A percentile compares a stretch with the other conserved stretches of the same genome.
Conservation (phyloP, 1,140 invertebrate genomes). For the Halotydeus destructor region DNA sequence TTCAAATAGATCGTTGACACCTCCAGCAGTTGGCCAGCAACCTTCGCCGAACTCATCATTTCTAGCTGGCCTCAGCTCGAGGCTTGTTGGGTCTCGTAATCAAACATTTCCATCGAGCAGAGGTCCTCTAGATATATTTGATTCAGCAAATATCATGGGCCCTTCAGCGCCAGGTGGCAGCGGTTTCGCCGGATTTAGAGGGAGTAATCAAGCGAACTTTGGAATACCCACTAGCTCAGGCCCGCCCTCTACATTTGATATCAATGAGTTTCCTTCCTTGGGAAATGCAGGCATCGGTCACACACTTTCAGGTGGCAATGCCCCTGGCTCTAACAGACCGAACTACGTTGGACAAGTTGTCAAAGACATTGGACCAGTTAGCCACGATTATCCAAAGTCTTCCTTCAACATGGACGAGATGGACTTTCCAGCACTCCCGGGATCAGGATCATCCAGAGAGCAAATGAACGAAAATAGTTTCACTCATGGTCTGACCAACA, state of each 20-base stretch:
- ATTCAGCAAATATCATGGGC: neutral
- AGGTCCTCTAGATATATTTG: neutral
- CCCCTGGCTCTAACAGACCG: slow-evolving; percentile 4
- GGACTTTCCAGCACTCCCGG: slow-evolving; percentile 90
- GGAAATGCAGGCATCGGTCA: neutral
- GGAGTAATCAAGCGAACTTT: neutral
- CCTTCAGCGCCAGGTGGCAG: neutral
- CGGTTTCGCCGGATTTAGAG: neutral
- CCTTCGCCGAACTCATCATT: slow-evolving; percentile 11
- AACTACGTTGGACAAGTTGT: slow-evolving; percentile 67
- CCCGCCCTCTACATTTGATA: slow-evolving; percentile 11
- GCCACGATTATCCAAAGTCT: no score
- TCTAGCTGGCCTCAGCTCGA: slow-evolving; percentile 1
- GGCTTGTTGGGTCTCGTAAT: neutral
- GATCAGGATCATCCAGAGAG: slow-evolving; percentile 23
- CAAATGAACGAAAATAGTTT: neutral
- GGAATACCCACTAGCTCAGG: neutral
- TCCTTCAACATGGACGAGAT: slow-evolving; percentile 94
- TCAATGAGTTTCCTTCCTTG: slow-evolving; percentile 15
- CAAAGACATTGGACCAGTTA: slow-evolving; percentile 68
- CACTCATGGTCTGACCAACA: neutral
- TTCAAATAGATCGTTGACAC: neutral
- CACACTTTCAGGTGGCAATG: neutral
- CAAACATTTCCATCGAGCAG: neutral
- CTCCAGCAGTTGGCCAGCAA: neutral